Conservation (phyloP, 2,797 vertebrate genomes). For the Pempheris klunzingeri region DNA sequence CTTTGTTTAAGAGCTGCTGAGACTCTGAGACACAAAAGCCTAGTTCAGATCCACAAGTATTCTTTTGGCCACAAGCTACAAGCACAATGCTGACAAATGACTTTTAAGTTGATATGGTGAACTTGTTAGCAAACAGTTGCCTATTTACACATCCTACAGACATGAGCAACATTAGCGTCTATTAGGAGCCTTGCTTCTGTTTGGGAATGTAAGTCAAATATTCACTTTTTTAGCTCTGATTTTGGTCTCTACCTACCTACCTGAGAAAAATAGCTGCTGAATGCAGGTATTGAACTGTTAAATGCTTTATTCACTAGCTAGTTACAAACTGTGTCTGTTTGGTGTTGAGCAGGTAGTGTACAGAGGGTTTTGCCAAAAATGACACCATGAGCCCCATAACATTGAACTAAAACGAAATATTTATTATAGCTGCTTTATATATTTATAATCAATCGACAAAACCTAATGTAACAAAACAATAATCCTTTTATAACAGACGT, state of each 20-base stretch:
- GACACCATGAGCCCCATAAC: background rate
- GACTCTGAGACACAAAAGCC: too few species aligned
- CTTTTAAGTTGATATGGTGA: background rate
- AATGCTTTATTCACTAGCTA: background rate
- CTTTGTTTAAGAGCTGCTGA: background rate
- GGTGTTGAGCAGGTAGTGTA: background rate
- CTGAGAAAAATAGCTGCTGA: background rate
- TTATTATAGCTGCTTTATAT: background rate
- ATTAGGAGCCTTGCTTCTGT: background rate
- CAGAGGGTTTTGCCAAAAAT: background rate
- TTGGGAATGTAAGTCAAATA: background rate
- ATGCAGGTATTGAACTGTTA: background rate
- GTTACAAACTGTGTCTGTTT: background rate
- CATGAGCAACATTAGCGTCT: background rate
- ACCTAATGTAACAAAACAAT: background rate
- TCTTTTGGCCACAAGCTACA: constrained; percentile 11
- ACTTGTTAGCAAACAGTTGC: constrained; percentile 1
- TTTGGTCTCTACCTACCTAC: background rate
- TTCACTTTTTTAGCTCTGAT: background rate
- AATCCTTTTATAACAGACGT: background rate
- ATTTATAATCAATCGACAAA: background rate
- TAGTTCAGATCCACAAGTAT: too few species aligned
- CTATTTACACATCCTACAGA: background rate
- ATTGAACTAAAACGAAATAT: background rate
- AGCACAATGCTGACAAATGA: background rate